These are phyloP conservation scores for Geophilus truncorum DNA, from an alignment of 2,888 invertebrate genomes.

Conservation along the genomic window DNA sequence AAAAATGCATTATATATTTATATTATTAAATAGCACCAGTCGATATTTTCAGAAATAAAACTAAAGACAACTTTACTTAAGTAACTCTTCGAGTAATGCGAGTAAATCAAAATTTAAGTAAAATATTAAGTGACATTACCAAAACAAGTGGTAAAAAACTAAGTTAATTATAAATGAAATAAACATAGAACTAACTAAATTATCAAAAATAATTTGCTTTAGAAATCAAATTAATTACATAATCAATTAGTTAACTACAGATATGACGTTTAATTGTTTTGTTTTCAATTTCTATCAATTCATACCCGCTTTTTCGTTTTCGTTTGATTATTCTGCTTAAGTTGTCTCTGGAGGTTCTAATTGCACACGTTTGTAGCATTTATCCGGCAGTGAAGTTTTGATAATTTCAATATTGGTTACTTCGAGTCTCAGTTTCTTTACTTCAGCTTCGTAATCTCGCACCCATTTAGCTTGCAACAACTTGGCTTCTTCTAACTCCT, in stretches of 20 bases:
- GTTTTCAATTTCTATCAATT: too few species aligned
- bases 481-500: conserved; percentile 65
- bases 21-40: background rate
- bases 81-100: background rate
- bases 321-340: background rate
- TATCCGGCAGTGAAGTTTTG: conserved; percentile 67
- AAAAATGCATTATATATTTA: background rate
- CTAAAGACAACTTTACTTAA: background rate
- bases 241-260: background rate
- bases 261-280: background rate
- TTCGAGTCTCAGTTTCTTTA: conserved; percentile 63
- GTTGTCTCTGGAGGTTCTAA: conserved; percentile 61
- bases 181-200: background rate
- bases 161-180: background rate
- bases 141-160: background rate
- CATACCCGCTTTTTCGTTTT: background rate
- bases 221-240: conserved; percentile 11
- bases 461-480: conserved; percentile 64
- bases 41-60: background rate
- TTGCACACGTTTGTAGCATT: conserved; percentile 70
- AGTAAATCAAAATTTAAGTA: background rate
- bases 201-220: conserved; percentile 1
- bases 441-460: conserved; percentile 72
- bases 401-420: conserved; percentile 79
- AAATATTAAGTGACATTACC: background rate